Evolutionary conservation across 2,888 invertebrate species (phyloP).

Genomic region (Mechanitis mazaeus): DNA sequence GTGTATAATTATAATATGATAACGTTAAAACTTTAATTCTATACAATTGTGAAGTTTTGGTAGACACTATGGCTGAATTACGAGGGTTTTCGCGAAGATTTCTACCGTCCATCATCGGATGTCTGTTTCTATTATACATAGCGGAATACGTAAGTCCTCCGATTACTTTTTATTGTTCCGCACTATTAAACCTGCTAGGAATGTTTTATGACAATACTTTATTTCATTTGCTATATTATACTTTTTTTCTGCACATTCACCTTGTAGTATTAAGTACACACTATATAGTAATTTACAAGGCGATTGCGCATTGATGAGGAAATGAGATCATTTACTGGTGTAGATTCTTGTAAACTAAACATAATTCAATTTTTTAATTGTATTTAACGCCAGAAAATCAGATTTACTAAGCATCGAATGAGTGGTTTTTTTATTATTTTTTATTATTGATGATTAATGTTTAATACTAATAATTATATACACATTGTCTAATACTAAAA

Average conservation of each 20-base stretch:
- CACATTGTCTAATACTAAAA: too few relatives aligned
- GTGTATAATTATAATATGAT: slow-evolving; percentile 56
- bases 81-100: slow-evolving; percentile 44
- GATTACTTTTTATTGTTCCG: slow-evolving; percentile 42
- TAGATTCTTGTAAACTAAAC: slow-evolving; percentile 4
- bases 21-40: slow-evolving; percentile 37
- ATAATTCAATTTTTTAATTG: too few relatives aligned
- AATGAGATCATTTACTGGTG: slow-evolving; percentile 25
- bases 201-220: neutral
- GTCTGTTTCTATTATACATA: slow-evolving; percentile 50
- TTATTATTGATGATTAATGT: too few relatives aligned
- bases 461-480: too few relatives aligned
- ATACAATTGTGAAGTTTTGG: slow-evolving; percentile 42
- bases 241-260: slow-evolving; percentile 28
- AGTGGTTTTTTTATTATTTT: too few relatives aligned
- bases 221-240: slow-evolving; percentile 1
- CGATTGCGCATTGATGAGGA: slow-evolving; percentile 28
- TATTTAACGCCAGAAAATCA: too few relatives aligned
- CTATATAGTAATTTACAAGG: slow-evolving; percentile 22
- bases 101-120: slow-evolving; percentile 51
- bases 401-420: too few relatives aligned
- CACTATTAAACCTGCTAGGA: slow-evolving; percentile 35
- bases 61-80: slow-evolving; percentile 49
- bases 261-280: slow-evolving; percentile 26
- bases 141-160: slow-evolving; percentile 55